Evolutionary conservation across 2,797 vertebrate genomes (phyloP), one percentile per base, ranked within the genome.

Genomic region (Sphenopsis melanotis): DNA sequence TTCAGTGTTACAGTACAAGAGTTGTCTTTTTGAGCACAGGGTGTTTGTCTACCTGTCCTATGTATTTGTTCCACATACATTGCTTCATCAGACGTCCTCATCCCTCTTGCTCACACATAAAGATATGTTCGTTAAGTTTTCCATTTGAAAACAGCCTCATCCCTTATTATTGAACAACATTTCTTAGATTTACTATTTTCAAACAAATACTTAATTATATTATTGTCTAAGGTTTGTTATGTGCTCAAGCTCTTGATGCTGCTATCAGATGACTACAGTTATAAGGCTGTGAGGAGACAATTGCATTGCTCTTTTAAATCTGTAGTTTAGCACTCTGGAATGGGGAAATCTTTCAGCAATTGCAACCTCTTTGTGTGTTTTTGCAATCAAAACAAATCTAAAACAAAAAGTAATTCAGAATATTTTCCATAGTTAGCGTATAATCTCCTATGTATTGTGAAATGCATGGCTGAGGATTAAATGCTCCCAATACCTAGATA

Each of bases 391-490:
- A 30, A 52, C 17, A 30, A 30, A 52, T 30, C 29, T 30, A 34
- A 88, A 90, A 76, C 68, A 81, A 87, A 93, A 70, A 86, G 44
- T 46, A 80, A 66, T 84, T 85, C 47, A 64, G 27, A 53, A 23
- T n/a, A 46, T 74, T 49, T 42, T 69, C 49, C 49, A n/a, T 52
- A 87, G 26, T 37, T 91, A 16, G 76, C 61, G 49, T 65, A 59
- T 77, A 96, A 76, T 94, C 78, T 94, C 16, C 34, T 72, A 9
- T 41, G 19, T 94, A 74, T 63, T 61, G 57, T 75, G 83, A 91
- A 95, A 89, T 89, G 64, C 85, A 23, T 82, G n/a, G 18, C 41
- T 93, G 83, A 93, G 88, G 65, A 84, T 85, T 91, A 94, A 63
- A 77, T 74, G 34, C 30, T 87, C 61, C 47, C 23, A 77, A 32